Conservation (phyloP, 2,888 invertebrate genomes). For the Campoletis raptor region DNA sequence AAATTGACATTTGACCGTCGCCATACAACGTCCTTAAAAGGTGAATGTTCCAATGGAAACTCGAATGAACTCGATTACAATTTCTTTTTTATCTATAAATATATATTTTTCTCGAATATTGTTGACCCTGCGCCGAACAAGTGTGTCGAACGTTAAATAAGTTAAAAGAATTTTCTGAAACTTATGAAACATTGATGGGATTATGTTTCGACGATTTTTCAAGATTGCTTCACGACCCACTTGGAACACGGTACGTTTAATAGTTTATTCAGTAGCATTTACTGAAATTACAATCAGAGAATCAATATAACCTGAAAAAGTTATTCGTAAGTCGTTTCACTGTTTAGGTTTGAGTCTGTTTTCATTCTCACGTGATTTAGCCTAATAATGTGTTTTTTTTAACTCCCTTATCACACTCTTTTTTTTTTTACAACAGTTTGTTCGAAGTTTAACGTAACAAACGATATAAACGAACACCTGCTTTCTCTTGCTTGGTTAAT, state of each 20-base stretch:
- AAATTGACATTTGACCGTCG: no score
- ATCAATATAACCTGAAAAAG: conserved; percentile 6
- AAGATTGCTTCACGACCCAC: not conserved
- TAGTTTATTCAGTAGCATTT: conserved; percentile 3
- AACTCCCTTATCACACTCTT: conserved; percentile 9
- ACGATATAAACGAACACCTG: not conserved
- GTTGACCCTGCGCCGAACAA: not conserved
- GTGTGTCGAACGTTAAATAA: not conserved
- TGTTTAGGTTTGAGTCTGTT: not conserved
- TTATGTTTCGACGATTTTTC: not conserved
- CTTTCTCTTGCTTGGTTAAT: no score
- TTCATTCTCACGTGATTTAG: not conserved
- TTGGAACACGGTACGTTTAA: not conserved
- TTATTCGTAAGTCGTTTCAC: not conserved
- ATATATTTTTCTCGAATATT: not conserved
- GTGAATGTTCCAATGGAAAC: no score
- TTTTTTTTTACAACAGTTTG: conserved; percentile 4
- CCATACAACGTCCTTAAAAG: no score
- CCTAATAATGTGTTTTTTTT: not conserved
- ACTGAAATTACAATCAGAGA: conserved; percentile 6
- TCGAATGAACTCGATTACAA: no score
- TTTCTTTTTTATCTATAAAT: no score
- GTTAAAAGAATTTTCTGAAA: not conserved
- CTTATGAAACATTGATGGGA: not conserved
- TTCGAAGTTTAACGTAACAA: conserved; percentile 25